Conservation (phyloP, 1,140 invertebrate species). For the Phymorhynchus buccinoides region DNA sequence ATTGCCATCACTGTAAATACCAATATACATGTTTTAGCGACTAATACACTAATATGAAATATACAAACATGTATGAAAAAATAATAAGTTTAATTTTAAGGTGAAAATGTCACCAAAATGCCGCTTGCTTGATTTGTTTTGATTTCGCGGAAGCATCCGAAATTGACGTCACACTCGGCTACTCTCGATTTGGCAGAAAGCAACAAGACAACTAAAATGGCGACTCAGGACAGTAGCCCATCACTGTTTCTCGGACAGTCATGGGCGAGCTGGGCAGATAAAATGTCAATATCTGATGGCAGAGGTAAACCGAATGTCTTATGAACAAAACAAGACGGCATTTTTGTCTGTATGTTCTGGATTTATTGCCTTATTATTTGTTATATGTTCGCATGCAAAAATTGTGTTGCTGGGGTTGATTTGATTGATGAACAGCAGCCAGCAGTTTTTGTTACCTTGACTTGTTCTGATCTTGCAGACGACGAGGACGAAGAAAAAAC, state of each 20-base stretch:
- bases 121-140: background rate
- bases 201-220: conserved; percentile 74
- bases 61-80: background rate
- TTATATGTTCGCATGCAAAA: conserved; percentile 32
- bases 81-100: background rate
- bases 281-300: conserved; percentile 53
- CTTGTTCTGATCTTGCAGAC: conserved; percentile 49
- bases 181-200: conserved; percentile 69
- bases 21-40: too few relatives aligned
- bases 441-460: conserved; percentile 39
- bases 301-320: conserved; percentile 55
- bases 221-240: conserved; percentile 73
- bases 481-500: conserved; percentile 51
- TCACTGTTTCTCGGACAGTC: conserved; percentile 72
- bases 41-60: background rate
- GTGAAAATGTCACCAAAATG: background rate
- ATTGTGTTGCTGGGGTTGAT: conserved; percentile 37
- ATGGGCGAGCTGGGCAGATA: conserved; percentile 71
- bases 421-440: conserved; percentile 44
- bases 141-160: conserved; percentile 46
- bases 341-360: background rate
- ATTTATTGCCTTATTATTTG: conserved; percentile 29
- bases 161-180: conserved; percentile 71
- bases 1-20: too few relatives aligned
- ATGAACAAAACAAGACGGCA: conserved; percentile 6